Evolutionary conservation across 92 coral and sea anemone species (phyloP).

Genomic region (Parazoanthus atlanticus): DNA sequence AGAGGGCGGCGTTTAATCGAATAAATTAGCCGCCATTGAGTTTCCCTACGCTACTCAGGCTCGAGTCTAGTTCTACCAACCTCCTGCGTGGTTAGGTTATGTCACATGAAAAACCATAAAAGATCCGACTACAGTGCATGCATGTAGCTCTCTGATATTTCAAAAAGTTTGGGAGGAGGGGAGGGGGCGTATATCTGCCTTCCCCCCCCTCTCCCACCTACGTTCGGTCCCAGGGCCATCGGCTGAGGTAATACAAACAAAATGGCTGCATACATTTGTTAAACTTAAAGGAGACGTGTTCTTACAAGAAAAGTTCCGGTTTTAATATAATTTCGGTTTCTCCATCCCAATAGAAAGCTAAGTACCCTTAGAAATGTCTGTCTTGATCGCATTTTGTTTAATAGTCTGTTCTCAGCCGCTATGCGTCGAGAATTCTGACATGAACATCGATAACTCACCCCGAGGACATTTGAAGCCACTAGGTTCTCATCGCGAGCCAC

Average conservation of each 20-base stretch:
- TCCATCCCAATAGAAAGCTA: not conserved
- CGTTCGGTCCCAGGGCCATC: not conserved
- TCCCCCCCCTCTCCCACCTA: too few relatives aligned
- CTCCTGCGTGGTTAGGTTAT: too few relatives aligned
- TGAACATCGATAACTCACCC: constrained; percentile 50
- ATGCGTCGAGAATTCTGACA: constrained; percentile 13
- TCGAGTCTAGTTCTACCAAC: too few relatives aligned
- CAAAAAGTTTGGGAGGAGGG: too few relatives aligned
- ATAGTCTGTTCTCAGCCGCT: constrained; percentile 11
- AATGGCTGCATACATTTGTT: not conserved
- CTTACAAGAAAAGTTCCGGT: not conserved
- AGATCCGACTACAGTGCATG: too few relatives aligned
- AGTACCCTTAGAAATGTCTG: not conserved
- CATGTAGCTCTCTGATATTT: too few relatives aligned
- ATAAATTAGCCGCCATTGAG: too few relatives aligned
- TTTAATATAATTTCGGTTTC: too few relatives aligned
- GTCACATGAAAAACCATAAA: too few relatives aligned
- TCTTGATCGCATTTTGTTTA: not conserved
- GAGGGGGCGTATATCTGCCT: too few relatives aligned
- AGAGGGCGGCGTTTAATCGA: too few relatives aligned
- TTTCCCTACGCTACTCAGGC: too few relatives aligned
- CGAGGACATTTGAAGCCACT: constrained; percentile 89
- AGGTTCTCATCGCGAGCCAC: constrained; percentile 84
- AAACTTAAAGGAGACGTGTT: not conserved
- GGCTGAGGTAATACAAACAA: not conserved